A percentile compares a stretch with the other conserved stretches of the same genome.
phyloP scores from a whole-genome alignment of 2,888 invertebrate genomes.

The Diloba caeruleocephala region DNA sequence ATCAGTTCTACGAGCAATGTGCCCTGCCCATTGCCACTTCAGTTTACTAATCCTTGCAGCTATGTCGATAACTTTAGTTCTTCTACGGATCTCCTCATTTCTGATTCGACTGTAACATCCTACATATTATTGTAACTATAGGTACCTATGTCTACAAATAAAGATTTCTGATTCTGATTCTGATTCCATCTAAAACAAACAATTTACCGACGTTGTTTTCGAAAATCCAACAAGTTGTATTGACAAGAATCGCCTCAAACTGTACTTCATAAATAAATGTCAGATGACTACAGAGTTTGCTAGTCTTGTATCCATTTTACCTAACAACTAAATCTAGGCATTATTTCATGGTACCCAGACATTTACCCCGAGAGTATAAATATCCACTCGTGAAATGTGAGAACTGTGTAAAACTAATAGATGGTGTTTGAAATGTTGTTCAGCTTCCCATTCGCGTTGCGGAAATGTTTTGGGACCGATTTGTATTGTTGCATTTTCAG shows the following conservation, averaged over 20 bases:
- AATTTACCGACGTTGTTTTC: conserved; percentile 15
- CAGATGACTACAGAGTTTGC: conserved; percentile 35
- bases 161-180: too few relatives aligned
- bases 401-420: conserved; percentile 51
- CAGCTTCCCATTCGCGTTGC: conserved; percentile 26
- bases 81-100: too few relatives aligned
- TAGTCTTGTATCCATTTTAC: conserved; percentile 46
- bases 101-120: too few relatives aligned
- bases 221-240: conserved; percentile 30
- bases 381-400: conserved; percentile 51
- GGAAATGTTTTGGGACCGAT: conserved; percentile 6
- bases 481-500: conserved; percentile 29
- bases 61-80: too few relatives aligned
- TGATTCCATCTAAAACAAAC: neutral
- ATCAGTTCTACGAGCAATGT: too few relatives aligned
- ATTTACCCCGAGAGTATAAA: conserved; percentile 53
- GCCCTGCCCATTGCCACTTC: too few relatives aligned
- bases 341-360: conserved; percentile 46
- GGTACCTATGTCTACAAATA: too few relatives aligned
- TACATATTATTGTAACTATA: too few relatives aligned
- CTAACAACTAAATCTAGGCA: conserved; percentile 56
- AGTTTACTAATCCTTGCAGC: too few relatives aligned
- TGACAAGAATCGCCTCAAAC: conserved; percentile 11
- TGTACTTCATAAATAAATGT: conserved; percentile 44
- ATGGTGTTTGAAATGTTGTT: conserved; percentile 39